These are phyloP conservation scores for Brachirus orientalis DNA, from an alignment of 2,113 vertebrate genomes.

Conservation along the genomic window DNA sequence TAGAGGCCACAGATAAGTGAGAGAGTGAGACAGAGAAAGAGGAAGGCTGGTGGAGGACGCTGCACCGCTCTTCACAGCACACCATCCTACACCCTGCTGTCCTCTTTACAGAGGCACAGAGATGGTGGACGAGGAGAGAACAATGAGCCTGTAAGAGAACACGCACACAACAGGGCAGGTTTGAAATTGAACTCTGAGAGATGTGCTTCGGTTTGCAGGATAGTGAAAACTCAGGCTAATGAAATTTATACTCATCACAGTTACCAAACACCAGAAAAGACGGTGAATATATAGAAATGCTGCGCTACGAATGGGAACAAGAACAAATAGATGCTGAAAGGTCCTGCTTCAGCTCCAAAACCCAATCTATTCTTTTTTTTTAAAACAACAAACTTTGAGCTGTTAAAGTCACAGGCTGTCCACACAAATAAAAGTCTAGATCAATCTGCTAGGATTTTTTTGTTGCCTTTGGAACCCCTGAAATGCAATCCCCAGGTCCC, in stretches of 20 bases:
- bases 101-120: conserved; percentile 27
- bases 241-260: neutral
- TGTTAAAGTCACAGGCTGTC: too few species aligned
- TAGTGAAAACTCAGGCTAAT: neutral
- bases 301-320: too few species aligned
- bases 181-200: neutral
- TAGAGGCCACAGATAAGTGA: neutral
- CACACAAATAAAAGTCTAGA: too few species aligned
- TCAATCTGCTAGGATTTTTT: too few species aligned
- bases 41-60: conserved; percentile 9
- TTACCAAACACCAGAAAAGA: too few species aligned
- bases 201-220: neutral
- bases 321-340: too few species aligned
- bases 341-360: too few species aligned
- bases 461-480: too few species aligned
- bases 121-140: conserved; percentile 21
- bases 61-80: neutral
- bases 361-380: too few species aligned
- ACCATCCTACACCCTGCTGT: neutral
- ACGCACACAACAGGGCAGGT: neutral
- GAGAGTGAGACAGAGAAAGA: neutral
- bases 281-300: too few species aligned
- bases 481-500: too few species aligned
- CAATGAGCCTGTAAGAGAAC: conserved; percentile 16
- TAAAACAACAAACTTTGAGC: too few species aligned